Conservation (phyloP, 1,140 invertebrate species). For the Probaryconus sp. region DNA sequence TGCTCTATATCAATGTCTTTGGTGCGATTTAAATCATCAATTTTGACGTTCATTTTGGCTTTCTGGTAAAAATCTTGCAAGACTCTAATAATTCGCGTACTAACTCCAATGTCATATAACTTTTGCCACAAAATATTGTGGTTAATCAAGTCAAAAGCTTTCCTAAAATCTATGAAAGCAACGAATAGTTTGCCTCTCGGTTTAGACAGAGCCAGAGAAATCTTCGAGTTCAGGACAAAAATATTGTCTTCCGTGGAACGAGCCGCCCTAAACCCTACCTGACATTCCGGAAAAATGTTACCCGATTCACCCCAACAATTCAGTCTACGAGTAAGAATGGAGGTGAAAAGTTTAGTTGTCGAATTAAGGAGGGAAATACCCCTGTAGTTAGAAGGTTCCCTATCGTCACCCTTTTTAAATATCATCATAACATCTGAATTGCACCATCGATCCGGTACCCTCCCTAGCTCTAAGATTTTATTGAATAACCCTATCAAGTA, state of each 20-base stretch:
- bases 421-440: slow-evolving; percentile 21
- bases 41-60: slow-evolving; percentile 8
- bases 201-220: slow-evolving; percentile 22
- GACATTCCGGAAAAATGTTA: slow-evolving; percentile 20
- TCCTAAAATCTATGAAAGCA: slow-evolving; percentile 30
- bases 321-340: slow-evolving; percentile 14
- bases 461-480: slow-evolving; percentile 17
- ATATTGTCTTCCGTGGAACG: slow-evolving; percentile 46
- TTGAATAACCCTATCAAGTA: slow-evolving; percentile 17
- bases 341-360: slow-evolving; percentile 28
- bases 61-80: slow-evolving; percentile 40
- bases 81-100: slow-evolving; percentile 33
- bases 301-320: slow-evolving; percentile 2
- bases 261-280: slow-evolving; percentile 19
- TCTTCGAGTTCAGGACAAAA: slow-evolving; percentile 29
- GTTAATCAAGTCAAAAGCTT: slow-evolving; percentile 38
- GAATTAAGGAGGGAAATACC: slow-evolving; percentile 36
- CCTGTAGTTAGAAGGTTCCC: slow-evolving; percentile 36
- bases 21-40: background rate
- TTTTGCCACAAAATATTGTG: slow-evolving; percentile 42
- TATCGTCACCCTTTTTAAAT: slow-evolving; percentile 37
- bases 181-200: slow-evolving; percentile 18
- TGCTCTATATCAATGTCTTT: slow-evolving; percentile 10
- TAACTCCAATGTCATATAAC: slow-evolving; percentile 18
- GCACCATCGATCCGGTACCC: too few species aligned